phyloP scores from a whole-genome alignment of 2,113 vertebrate species.

The Neodontobutis hainanensis region DNA sequence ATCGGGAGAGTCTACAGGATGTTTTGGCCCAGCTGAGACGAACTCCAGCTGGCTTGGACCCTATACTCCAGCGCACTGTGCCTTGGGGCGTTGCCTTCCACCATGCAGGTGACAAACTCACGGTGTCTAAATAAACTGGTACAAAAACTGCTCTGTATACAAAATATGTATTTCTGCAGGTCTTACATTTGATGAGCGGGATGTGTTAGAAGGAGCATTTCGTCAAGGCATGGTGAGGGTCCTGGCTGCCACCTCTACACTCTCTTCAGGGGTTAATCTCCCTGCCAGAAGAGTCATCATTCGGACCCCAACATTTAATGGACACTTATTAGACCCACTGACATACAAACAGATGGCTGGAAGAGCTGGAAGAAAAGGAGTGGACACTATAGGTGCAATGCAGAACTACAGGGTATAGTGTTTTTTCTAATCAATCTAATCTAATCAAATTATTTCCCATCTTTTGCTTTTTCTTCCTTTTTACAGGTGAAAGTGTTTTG shows the following conservation, averaged over 20 bases:
- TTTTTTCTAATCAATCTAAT: not conserved
- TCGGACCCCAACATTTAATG: conserved; percentile 89
- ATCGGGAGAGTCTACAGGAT: conserved; percentile 81
- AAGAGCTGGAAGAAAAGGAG: conserved; percentile 94
- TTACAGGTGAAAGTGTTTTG: conserved; percentile 92
- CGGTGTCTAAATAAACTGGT: not conserved
- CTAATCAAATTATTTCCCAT: not conserved
- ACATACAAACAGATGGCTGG: conserved; percentile 98
- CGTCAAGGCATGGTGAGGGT: conserved; percentile 87
- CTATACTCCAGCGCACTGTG: conserved; percentile 86
- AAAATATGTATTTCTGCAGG: conserved; percentile 71
- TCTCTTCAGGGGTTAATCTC: conserved; percentile 97
- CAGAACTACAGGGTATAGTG: not conserved
- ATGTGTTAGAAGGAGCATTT: conserved; percentile 92
- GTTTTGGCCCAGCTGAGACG: conserved; percentile 87
- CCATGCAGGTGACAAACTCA: conserved; percentile 86
- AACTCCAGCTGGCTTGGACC: conserved; percentile 88
- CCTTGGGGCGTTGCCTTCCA: conserved; percentile 95
- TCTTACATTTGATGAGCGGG: conserved; percentile 94
- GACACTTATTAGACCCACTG: conserved; percentile 86
- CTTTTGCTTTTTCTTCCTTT: not conserved
- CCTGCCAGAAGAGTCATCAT: conserved; percentile 94
- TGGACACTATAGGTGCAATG: conserved; percentile 84
- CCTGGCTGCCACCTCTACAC: conserved; percentile 91
- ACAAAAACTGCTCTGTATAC: not conserved